Percentiles rank a stretch among this genome's conserved stretches.
Evolutionary conservation across 2,113 vertebrate species (phyloP).

Genomic region (Megaleporinus macrocephalus): DNA sequence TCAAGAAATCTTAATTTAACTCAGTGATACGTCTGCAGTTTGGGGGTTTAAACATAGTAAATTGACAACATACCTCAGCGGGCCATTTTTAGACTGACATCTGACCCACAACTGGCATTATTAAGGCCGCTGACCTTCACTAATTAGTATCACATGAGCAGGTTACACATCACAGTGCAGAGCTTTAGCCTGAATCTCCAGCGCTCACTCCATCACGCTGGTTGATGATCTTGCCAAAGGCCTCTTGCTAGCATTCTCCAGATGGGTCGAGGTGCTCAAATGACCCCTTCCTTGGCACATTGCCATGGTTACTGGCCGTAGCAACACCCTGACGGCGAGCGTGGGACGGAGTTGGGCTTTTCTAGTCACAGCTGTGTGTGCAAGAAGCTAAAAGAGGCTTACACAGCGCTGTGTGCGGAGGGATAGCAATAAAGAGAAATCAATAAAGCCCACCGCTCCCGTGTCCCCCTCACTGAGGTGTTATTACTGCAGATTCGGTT

Average conservation of each 20-base stretch:
- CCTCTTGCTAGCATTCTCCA: constrained; percentile 2
- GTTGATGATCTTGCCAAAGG: background rate
- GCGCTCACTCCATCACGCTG: background rate
- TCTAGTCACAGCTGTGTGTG: constrained; percentile 44
- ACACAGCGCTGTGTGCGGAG: background rate
- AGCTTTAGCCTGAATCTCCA: background rate
- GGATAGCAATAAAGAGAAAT: constrained; percentile 7
- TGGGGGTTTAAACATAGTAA: background rate
- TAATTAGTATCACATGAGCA: background rate
- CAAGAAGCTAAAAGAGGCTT: constrained; percentile 23
- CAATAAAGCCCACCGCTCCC: constrained; percentile 1
- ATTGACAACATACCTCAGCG: background rate
- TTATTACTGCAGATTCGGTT: too few relatives aligned
- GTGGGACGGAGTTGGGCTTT: constrained; percentile 19
- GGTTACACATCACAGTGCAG: background rate
- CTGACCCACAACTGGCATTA: background rate
- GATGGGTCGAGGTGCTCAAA: background rate
- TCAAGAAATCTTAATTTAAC: too few relatives aligned
- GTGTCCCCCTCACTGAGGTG: background rate
- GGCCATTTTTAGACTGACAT: background rate
- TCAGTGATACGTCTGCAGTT: background rate
- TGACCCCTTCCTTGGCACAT: constrained; percentile 6
- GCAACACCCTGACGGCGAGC: constrained; percentile 28
- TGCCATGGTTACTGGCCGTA: constrained; percentile 44
- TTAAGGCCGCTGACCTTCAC: background rate